Evolutionary conservation across 2,888 invertebrate species (phyloP).

Genomic region (Drosophila borborema): DNA sequence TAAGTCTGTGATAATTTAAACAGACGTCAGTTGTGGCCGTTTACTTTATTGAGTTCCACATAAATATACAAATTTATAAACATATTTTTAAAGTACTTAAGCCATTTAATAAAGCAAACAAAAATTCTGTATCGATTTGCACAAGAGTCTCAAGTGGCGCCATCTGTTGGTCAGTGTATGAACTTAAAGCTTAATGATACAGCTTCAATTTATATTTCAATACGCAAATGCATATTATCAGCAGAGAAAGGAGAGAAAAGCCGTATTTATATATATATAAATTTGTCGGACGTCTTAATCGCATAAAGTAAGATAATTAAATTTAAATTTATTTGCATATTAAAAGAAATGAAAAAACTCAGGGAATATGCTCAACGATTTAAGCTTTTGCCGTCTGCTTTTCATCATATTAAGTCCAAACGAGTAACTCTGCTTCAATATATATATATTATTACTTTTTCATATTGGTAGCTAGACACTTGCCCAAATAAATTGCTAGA

Average conservation of each 20-base stretch:
- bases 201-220: neutral
- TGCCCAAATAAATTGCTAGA: neutral
- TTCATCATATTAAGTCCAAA: constrained; percentile 2
- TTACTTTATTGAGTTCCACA: no score
- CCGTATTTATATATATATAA: neutral
- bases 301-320: constrained; percentile 9
- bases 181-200: neutral
- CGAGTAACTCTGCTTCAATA: neutral
- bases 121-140: no score
- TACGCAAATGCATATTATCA: neutral
- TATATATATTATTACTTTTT: constrained; percentile 3
- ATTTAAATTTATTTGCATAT: constrained; percentile 2
- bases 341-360: neutral
- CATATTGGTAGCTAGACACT: neutral
- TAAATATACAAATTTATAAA: neutral
- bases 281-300: neutral
- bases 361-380: neutral
- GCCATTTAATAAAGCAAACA: no score
- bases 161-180: neutral
- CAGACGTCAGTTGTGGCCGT: no score
- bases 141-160: neutral
- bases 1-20: no score
- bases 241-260: neutral
- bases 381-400: neutral
- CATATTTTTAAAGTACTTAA: neutral